phyloP scores from a whole-genome alignment of 1,140 invertebrate genomes.

The Diorhabda elongata region DNA sequence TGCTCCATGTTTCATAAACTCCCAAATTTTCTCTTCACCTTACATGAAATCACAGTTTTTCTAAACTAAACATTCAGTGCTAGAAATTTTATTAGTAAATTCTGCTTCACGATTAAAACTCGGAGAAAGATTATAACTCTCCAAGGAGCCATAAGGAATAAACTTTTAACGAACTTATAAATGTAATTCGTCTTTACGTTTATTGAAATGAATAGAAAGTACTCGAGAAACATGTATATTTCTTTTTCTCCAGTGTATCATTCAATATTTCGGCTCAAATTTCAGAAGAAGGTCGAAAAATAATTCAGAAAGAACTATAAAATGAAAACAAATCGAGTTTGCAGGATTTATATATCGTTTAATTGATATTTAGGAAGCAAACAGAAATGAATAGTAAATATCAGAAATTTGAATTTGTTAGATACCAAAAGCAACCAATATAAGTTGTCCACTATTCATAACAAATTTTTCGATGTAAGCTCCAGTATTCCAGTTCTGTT shows the following conservation, averaged over 20 bases:
- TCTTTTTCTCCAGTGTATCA: not conserved
- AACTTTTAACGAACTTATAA: constrained; percentile 3
- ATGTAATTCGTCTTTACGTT: not conserved
- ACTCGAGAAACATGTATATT: not conserved
- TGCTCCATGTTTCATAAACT: no score
- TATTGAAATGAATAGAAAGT: constrained; percentile 3
- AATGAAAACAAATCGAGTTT: no score
- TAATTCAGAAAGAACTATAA: not conserved
- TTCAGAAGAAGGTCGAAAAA: not conserved
- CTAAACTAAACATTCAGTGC: not conserved
- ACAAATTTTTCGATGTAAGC: no score
- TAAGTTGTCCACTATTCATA: no score
- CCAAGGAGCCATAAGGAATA: not conserved
- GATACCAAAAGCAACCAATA: no score
- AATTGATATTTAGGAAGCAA: no score
- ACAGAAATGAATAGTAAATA: no score
- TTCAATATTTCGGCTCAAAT: constrained; percentile 1
- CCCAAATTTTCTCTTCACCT: no score
- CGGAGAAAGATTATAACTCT: not conserved
- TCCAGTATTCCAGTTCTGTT: no score
- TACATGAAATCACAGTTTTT: not conserved
- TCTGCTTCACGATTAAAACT: constrained; percentile 2
- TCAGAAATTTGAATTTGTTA: no score
- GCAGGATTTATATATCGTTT: no score
- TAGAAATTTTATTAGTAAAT: not conserved